Evolutionary conservation across 2,797 vertebrate species (phyloP).

Genomic region (Lerista edwardsae): DNA sequence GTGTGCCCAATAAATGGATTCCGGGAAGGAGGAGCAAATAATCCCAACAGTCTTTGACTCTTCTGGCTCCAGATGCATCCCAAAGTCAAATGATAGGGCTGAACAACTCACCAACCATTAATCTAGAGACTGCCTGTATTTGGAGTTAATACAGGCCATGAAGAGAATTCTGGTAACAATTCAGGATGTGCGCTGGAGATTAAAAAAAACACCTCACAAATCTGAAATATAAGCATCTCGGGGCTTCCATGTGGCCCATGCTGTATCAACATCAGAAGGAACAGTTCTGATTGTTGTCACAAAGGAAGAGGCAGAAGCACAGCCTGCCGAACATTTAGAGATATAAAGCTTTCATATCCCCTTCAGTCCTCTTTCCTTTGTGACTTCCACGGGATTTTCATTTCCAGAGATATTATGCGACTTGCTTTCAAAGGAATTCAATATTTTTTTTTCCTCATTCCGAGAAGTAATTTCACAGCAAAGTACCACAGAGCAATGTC

Average conservation of each 20-base stretch:
- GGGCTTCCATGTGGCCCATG: constrained; percentile 57
- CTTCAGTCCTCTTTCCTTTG: constrained; percentile 75
- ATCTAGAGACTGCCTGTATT: neutral
- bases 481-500: constrained; percentile 76
- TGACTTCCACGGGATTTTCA: constrained; percentile 79
- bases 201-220: constrained; percentile 57
- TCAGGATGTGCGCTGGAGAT: constrained; percentile 64
- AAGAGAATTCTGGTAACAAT: constrained; percentile 67
- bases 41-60: neutral
- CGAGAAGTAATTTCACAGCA: constrained; percentile 81
- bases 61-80: neutral
- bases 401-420: constrained; percentile 77
- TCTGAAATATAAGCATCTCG: constrained; percentile 62
- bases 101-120: neutral
- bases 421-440: constrained; percentile 81
- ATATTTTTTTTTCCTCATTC: constrained; percentile 75
- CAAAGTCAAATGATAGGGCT: neutral
- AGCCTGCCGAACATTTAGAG: constrained; percentile 71
- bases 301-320: constrained; percentile 63
- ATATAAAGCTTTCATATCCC: constrained; percentile 74
- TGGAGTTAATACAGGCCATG: neutral
- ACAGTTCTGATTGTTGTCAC: constrained; percentile 69
- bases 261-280: constrained; percentile 68
- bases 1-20: neutral
- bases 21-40: neutral